A percentile compares a stretch with the other conserved stretches of the same genome.
Conservation (phyloP, 2,113 vertebrate species). For the Chloropsis hardwickii region DNA sequence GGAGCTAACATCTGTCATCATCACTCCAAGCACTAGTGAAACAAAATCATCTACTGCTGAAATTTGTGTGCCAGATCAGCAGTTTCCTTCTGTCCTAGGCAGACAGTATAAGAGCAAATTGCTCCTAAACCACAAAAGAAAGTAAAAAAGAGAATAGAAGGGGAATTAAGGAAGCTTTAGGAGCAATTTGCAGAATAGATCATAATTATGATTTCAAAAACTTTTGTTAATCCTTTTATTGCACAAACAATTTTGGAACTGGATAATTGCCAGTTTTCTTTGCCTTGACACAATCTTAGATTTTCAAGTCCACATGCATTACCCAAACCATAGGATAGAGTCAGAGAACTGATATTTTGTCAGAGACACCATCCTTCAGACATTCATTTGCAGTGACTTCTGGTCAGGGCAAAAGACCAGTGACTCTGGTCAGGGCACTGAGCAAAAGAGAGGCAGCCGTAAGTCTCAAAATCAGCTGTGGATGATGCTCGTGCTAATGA, state of each 20-base stretch:
- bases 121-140: background rate
- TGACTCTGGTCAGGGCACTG: background rate
- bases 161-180: background rate
- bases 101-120: background rate
- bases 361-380: background rate
- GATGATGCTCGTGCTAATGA: background rate
- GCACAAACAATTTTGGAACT: background rate
- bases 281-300: background rate
- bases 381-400: background rate
- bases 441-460: background rate
- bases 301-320: background rate
- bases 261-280: background rate
- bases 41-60: background rate
- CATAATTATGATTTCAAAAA: background rate
- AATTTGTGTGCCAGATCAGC: background rate
- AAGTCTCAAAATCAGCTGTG: background rate
- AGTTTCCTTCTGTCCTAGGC: background rate
- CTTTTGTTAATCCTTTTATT: slow-evolving; percentile 12
- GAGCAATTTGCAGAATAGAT: background rate
- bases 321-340: background rate
- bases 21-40: background rate
- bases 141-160: background rate
- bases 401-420: no score
- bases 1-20: background rate
- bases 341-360: background rate